Evolutionary conservation across 30 jellyfish, hydroid and myxozoan genomes (phyloP), one percentile per base, ranked within the genome.

Genomic region (Euphysa ruthae): DNA sequence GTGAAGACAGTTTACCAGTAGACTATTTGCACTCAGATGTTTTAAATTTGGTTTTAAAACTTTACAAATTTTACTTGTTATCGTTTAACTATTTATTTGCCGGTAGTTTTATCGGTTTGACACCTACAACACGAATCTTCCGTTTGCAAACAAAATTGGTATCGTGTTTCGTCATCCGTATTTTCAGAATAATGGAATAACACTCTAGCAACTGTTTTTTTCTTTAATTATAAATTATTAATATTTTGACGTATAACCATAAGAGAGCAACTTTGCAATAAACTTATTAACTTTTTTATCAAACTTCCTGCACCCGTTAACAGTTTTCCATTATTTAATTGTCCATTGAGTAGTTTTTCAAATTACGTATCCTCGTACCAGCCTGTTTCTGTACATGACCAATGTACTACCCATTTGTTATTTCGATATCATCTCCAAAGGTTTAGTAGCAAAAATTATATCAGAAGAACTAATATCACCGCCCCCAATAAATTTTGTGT

Each of bases 241-340:
- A 0, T 35, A 56, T 71, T 71, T 56, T 71, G 79, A 22, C 75
- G 30, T 23, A 71, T 71, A 4, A 74, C 83, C 75, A 21, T 31
- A 6, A 61, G 75, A 34, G 32, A 63, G 28, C 23, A 63, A 32
- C 38, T 54, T 21, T 72, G 84, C 6, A 72, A 42, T 21, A 66
- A 23, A 21, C 58, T 43, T 1, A 72, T 72, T 8, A 72, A 24
- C 29, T 33, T 58, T 38, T 38, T n/a, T n/a, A 8, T 38, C n/a
- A 38, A 38, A n/a, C 12, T 12, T 8, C 52, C 52, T 38, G 52
- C 52, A 8, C 52, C 52, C n/a, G 14, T n/a, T 38, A 8, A 38
- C 12, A 38, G n/a, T 8, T 8, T 38, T 38, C n/a, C 52, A 8
- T 38, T 38, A 38, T n/a, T 38, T 38, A 8, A 8, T 38, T 38